phyloP scores from a whole-genome alignment of 2,797 vertebrate genomes.

The Micromesistius poutassou region DNA sequence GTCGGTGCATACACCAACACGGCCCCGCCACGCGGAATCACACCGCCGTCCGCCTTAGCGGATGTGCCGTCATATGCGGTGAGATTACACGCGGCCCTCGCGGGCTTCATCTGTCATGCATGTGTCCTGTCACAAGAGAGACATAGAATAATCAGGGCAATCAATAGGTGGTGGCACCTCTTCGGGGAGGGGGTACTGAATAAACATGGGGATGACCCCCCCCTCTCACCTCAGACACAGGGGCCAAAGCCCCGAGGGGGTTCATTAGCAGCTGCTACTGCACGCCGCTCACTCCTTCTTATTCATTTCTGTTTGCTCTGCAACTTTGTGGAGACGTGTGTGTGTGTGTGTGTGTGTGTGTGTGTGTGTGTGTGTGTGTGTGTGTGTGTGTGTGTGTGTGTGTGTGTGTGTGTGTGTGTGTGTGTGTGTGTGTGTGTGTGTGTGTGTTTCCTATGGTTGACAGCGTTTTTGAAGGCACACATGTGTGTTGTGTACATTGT shows the following conservation, averaged over 20 bases:
- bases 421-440: slow-evolving; percentile 13
- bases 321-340: slow-evolving; percentile 17
- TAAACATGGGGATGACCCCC: slow-evolving; percentile 78
- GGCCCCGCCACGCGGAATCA: slow-evolving; percentile 42
- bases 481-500: not conserved
- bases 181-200: slow-evolving; percentile 63
- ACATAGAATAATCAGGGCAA: slow-evolving; percentile 75
- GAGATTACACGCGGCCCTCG: slow-evolving; percentile 64
- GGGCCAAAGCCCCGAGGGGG: slow-evolving; percentile 60
- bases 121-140: slow-evolving; percentile 66
- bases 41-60: slow-evolving; percentile 49
- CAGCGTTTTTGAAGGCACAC: not conserved
- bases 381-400: slow-evolving; percentile 13
- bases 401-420: not conserved
- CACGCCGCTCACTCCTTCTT: slow-evolving; percentile 58
- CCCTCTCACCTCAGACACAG: slow-evolving; percentile 32
- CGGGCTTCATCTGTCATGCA: slow-evolving; percentile 71
- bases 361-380: slow-evolving; percentile 8
- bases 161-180: slow-evolving; percentile 70
- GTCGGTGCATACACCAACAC: slow-evolving; percentile 58
- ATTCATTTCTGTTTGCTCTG: slow-evolving; percentile 62
- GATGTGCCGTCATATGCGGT: slow-evolving; percentile 62
- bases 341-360: slow-evolving; percentile 7
- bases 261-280: slow-evolving; percentile 66
- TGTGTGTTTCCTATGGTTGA: slow-evolving; percentile 11